These are phyloP conservation scores for Natrix natrix DNA, from an alignment of 2,797 vertebrate species.

Conservation along the genomic window DNA sequence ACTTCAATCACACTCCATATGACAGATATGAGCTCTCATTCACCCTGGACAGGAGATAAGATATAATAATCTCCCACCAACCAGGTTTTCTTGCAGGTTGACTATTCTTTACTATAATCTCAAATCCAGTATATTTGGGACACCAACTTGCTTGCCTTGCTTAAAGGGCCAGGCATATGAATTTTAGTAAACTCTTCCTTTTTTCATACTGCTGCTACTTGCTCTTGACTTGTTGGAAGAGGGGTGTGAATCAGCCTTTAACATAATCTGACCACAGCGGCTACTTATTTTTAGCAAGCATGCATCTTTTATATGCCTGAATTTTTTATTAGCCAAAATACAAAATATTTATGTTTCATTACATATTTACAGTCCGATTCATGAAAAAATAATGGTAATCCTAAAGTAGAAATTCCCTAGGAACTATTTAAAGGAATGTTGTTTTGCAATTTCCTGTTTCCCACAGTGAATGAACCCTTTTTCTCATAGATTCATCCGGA, in stretches of 20 bases:
- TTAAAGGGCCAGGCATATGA: neutral
- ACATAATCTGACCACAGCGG: constrained; percentile 35
- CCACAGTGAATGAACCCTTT: constrained; percentile 34
- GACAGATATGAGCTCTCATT: neutral
- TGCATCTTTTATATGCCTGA: constrained; percentile 60
- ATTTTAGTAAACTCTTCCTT: neutral
- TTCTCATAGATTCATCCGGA: neutral
- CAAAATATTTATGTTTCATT: constrained; percentile 64
- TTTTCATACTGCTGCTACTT: constrained; percentile 32
- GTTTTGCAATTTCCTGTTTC: constrained; percentile 22
- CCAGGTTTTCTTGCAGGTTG: neutral
- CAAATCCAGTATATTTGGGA: neutral
- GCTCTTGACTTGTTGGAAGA: constrained; percentile 42
- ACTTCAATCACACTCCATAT: neutral
- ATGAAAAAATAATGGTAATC: constrained; percentile 56
- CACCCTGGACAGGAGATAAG: neutral
- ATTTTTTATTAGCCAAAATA: constrained; percentile 63
- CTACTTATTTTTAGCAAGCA: constrained; percentile 57
- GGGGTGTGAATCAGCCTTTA: constrained; percentile 37
- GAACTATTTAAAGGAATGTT: constrained; percentile 51
- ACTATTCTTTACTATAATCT: neutral
- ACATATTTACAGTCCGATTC: constrained; percentile 59
- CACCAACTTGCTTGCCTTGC: neutral
- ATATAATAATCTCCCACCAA: neutral
- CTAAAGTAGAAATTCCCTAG: constrained; percentile 50